Conservation (phyloP, 2,888 invertebrate genomes). For the Epistrophe eligans region DNA sequence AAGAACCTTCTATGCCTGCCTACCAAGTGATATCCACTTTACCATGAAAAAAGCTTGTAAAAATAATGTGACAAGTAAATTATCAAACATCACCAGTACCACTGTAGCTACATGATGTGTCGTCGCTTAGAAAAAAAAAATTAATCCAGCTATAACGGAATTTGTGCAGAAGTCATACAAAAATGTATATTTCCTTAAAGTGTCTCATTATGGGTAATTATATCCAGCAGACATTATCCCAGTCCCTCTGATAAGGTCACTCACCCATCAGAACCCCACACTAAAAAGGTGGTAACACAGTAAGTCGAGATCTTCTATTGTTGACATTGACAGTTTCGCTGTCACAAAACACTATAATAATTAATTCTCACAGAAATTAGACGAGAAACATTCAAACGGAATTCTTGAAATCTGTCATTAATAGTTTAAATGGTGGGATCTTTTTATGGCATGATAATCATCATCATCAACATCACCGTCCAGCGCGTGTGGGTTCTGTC, state of each 20-base stretch:
- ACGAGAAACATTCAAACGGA: conserved; percentile 17
- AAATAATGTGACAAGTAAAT: conserved; percentile 38
- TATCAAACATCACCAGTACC: neutral
- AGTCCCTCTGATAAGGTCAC: conserved; percentile 32
- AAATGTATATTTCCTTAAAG: conserved; percentile 30
- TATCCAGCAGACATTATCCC: conserved; percentile 26
- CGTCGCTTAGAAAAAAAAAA: neutral
- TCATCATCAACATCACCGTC: neutral
- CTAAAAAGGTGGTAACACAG: conserved; percentile 12
- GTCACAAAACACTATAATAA: conserved; percentile 18
- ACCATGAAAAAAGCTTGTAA: conserved; percentile 1
- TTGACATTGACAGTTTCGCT: conserved; percentile 37
- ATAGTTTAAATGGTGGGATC: conserved; percentile 5
- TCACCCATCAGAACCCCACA: conserved; percentile 25
- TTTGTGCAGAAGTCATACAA: conserved; percentile 25
- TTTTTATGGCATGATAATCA: conserved; percentile 8
- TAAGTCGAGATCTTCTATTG: conserved; percentile 11
- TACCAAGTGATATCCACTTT: neutral
- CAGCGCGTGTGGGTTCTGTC: conserved; percentile 28
- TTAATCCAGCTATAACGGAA: conserved; percentile 26
- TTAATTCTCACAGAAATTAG: conserved; percentile 29
- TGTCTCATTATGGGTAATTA: conserved; percentile 61
- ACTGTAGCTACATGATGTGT: neutral
- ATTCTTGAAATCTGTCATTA: conserved; percentile 22
- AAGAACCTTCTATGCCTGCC: neutral